Percentiles rank a stretch among this genome's conserved stretches.
These are phyloP conservation scores for Cromileptes altivelis DNA, from an alignment of 2,113 vertebrate genomes.

Conservation along the genomic window DNA sequence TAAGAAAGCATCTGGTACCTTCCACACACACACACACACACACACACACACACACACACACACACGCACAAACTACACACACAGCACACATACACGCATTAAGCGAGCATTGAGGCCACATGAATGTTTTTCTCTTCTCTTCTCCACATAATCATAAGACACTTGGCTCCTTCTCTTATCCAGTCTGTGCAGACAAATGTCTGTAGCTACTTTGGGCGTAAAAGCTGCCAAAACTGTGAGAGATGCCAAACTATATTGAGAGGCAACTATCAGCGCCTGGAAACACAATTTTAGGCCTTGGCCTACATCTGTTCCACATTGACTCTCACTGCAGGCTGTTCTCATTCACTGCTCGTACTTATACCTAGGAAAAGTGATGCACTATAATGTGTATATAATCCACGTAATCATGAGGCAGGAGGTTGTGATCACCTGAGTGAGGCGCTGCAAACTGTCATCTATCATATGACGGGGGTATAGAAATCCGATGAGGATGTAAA, in stretches of 20 bases:
- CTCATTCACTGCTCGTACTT: too few relatives aligned
- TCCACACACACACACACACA: constrained; percentile 6
- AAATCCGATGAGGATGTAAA: too few relatives aligned
- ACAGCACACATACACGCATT: not conserved
- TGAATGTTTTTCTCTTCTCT: constrained; percentile 39
- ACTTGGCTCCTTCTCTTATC: constrained; percentile 52
- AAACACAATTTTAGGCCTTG: constrained; percentile 37
- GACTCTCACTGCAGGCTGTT: constrained; percentile 4
- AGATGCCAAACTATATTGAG: constrained; percentile 54
- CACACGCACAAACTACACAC: not conserved
- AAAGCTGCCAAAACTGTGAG: constrained; percentile 51
- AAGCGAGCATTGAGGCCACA: constrained; percentile 20
- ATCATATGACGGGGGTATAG: too few relatives aligned
- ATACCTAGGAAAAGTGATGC: too few relatives aligned
- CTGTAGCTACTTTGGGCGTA: constrained; percentile 50
- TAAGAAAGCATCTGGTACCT: constrained; percentile 39
- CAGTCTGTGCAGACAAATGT: constrained; percentile 66
- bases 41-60: not conserved
- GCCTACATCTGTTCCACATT: constrained; percentile 34
- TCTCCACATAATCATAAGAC: constrained; percentile 35
- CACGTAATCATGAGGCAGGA: too few relatives aligned
- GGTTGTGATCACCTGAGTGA: too few relatives aligned
- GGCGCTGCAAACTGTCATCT: too few relatives aligned
- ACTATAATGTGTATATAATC: too few relatives aligned
- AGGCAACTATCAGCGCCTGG: constrained; percentile 40